Percentiles rank a stretch among this genome's conserved stretches.
phyloP scores from a whole-genome alignment of 2,888 invertebrate species.

The Colostygia pectinataria region DNA sequence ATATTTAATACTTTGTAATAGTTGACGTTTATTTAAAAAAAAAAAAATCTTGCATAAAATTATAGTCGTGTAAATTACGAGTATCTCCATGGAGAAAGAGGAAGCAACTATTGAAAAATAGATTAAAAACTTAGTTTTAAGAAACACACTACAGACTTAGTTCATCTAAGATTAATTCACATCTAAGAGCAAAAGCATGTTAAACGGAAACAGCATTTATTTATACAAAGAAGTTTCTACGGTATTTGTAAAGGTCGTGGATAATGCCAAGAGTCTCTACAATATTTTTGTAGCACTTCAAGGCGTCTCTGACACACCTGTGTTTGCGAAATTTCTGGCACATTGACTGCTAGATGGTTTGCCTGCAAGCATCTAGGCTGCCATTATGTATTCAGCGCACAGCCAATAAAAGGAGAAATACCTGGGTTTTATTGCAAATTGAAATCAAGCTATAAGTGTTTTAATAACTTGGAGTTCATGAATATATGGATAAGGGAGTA shows the following conservation, averaged over 20 bases:
- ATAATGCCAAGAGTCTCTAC: constrained; percentile 44
- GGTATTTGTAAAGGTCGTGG: constrained; percentile 42
- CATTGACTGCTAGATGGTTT: constrained; percentile 13
- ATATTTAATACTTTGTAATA: too few species aligned
- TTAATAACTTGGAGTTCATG: constrained; percentile 6
- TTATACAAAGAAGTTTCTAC: constrained; percentile 35
- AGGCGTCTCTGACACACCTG: constrained; percentile 30
- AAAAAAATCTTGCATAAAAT: too few species aligned
- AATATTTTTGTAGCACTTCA: constrained; percentile 46
- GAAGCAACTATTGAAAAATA: too few species aligned
- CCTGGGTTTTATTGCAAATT: constrained; percentile 10
- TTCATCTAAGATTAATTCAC: too few species aligned
- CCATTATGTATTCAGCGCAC: constrained; percentile 29
- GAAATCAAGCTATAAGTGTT: constrained; percentile 14
- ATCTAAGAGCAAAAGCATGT: too few species aligned
- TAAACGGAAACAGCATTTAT: too few species aligned
- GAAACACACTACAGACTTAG: too few species aligned
- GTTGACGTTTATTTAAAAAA: too few species aligned
- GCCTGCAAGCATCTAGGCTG: constrained; percentile 22
- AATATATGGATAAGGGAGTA: constrained; percentile 5
- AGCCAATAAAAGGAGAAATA: constrained; percentile 27
- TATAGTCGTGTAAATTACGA: too few species aligned
- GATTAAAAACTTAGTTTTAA: too few species aligned
- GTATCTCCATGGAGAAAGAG: too few species aligned
- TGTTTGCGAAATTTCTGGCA: constrained; percentile 36